A percentile compares a stretch with the other conserved stretches of the same genome.
Conservation (phyloP, 2,113 vertebrate species). For the Pseudopodoces humilis region DNA sequence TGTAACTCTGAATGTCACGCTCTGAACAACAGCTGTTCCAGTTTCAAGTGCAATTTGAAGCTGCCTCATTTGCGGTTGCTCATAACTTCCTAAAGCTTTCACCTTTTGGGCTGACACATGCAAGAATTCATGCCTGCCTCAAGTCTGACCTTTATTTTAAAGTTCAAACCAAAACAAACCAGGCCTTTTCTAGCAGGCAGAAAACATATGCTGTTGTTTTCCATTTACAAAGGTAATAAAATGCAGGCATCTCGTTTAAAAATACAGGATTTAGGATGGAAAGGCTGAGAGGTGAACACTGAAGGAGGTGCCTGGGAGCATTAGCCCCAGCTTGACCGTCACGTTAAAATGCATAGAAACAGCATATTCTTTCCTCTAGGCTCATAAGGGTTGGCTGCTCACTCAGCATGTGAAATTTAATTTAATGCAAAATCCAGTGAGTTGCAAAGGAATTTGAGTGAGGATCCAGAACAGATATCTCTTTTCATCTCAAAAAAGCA, state of each 20-base stretch:
- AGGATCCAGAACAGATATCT: neutral
- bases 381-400: slow-evolving; percentile 20
- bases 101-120: slow-evolving; percentile 33
- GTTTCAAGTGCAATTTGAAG: slow-evolving; percentile 10
- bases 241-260: neutral
- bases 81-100: slow-evolving; percentile 33
- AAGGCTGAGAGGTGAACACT: neutral
- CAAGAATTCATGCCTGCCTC: slow-evolving; percentile 1
- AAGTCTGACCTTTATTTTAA: slow-evolving; percentile 45
- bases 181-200: neutral
- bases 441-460: slow-evolving; percentile 37
- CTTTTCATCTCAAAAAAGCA: slow-evolving; percentile 20
- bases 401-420: slow-evolving; percentile 35
- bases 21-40: neutral
- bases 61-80: neutral
- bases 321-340: neutral
- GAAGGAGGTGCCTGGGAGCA: neutral
- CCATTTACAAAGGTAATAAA: slow-evolving; percentile 4
- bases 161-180: slow-evolving; percentile 19
- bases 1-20: neutral
- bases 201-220: slow-evolving; percentile 37
- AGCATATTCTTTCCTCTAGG: neutral
- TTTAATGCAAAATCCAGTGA: slow-evolving; percentile 43
- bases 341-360: neutral
- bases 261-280: neutral